Evolutionary conservation across 2,888 invertebrate species (phyloP), one percentile per base, ranked within the genome.

Genomic region (Xanthorhoe designata): DNA sequence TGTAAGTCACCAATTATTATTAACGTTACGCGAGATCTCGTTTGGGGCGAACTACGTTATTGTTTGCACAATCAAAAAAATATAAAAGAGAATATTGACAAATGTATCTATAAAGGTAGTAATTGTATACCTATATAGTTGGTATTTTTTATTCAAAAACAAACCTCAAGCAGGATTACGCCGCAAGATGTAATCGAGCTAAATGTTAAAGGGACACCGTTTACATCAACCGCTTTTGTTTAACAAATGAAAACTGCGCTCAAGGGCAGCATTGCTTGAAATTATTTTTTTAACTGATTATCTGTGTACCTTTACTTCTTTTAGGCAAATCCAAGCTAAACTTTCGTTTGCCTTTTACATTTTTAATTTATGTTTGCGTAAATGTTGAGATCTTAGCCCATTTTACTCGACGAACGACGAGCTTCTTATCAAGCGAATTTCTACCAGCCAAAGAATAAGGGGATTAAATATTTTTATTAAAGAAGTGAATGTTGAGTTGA

Each of bases 171-270:
- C 71, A 67, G 76, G 75, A 77, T 76, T 77, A 80, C 80, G 81
- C 78, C 76, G 78, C 76, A 77, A 80, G 81, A 86, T 84, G 82
- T 86, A 88, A 88, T 87, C 83, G 83, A 84, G 87, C 81, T 88
- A 87, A 87, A 88, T 85, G 86, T 84, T 87, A 87, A 88, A 85
- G 81, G 56, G 86, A 82, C 82, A 77, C 81, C 83, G 80, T 87
- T 88, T 86, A 85, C 85, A 87, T 88, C 87, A 88, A 87, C 85
- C 85, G 85, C 84, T 84, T 88, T 84, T 85, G 88, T 85, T 83
- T 83, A 87, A 88, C 86, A 88, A 89, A 88, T 88, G 89, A 81
- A 86, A 88, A 86, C 83, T 84, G 84, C 78, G 82, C 88, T 85
- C 86, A 74, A 76, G 83, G 85, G 85, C 76, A 77, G 78, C 78